Evolutionary conservation across 2,888 invertebrate genomes (phyloP).

Genomic region (Anoncus sp.): DNA sequence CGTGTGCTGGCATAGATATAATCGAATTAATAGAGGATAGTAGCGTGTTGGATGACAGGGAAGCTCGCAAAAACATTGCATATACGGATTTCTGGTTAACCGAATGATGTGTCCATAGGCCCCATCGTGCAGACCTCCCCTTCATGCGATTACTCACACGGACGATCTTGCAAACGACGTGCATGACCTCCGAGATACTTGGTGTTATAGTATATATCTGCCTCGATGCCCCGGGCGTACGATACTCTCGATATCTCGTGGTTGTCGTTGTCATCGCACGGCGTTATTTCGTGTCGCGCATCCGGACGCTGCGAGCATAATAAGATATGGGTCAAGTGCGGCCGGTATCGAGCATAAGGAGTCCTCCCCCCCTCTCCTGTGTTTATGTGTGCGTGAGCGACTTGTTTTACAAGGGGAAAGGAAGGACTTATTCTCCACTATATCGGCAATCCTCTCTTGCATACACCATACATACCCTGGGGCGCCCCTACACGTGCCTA

Average conservation of each 20-base stretch:
- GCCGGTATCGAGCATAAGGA: conserved; percentile 79
- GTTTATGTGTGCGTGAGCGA: conserved; percentile 32
- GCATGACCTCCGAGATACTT: conserved; percentile 33
- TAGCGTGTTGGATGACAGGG: background rate
- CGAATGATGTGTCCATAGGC: background rate
- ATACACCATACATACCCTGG: conserved; percentile 9
- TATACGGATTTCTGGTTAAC: background rate
- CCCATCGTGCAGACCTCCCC: background rate
- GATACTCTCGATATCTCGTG: conserved; percentile 55
- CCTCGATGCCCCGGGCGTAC: conserved; percentile 27
- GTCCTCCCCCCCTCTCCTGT: conserved; percentile 35
- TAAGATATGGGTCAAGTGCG: conserved; percentile 83
- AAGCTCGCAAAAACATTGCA: background rate
- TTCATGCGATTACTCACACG: background rate
- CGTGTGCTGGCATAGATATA: background rate
- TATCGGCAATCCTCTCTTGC: conserved; percentile 38
- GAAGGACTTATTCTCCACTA: conserved; percentile 57
- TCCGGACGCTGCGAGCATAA: conserved; percentile 81
- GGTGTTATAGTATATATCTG: background rate
- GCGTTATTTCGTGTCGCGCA: conserved; percentile 74
- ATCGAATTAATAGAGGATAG: conserved; percentile 5
- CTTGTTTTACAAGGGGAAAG: conserved; percentile 55
- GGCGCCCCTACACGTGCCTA: background rate
- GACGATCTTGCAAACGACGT: conserved; percentile 14
- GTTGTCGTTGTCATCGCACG: conserved; percentile 29